Percentiles rank a stretch among this genome's conserved stretches.
These are phyloP conservation scores for Clunio marinus DNA, from an alignment of 2,888 invertebrate genomes.

Conservation along the genomic window DNA sequence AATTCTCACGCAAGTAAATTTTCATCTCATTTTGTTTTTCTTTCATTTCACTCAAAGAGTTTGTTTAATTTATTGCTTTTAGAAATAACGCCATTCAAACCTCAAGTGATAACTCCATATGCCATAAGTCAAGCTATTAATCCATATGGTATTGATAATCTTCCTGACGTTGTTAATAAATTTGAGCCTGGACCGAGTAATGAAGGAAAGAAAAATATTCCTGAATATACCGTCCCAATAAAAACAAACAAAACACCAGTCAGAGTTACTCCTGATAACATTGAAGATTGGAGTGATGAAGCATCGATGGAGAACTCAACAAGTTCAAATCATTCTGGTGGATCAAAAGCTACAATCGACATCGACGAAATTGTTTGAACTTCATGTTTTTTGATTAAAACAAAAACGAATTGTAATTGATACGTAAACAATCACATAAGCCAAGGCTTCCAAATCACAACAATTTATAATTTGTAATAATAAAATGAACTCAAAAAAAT, in stretches of 20 bases:
- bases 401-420: too few species aligned
- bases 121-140: constrained; percentile 38
- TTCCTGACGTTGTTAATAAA: constrained; percentile 43
- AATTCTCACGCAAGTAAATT: background rate
- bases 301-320: constrained; percentile 35
- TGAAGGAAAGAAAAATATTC: constrained; percentile 42
- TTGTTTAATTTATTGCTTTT: background rate
- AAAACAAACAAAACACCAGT: constrained; percentile 36
- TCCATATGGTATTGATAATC: constrained; percentile 43
- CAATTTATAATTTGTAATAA: too few species aligned
- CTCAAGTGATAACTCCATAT: constrained; percentile 38
- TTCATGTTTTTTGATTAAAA: too few species aligned
- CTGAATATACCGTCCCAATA: constrained; percentile 43
- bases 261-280: constrained; percentile 38
- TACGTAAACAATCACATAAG: too few species aligned
- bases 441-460: too few species aligned
- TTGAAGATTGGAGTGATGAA: constrained; percentile 38
- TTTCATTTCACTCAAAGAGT: too few species aligned
- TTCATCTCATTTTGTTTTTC: background rate
- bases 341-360: constrained; percentile 50
- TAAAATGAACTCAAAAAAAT: too few species aligned
- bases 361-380: constrained; percentile 50
- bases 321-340: constrained; percentile 50
- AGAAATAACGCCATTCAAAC: constrained; percentile 1
- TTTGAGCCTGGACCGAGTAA: constrained; percentile 20